These are phyloP conservation scores for Ormia ochracea DNA, from an alignment of 2,888 invertebrate genomes.

Conservation along the genomic window DNA sequence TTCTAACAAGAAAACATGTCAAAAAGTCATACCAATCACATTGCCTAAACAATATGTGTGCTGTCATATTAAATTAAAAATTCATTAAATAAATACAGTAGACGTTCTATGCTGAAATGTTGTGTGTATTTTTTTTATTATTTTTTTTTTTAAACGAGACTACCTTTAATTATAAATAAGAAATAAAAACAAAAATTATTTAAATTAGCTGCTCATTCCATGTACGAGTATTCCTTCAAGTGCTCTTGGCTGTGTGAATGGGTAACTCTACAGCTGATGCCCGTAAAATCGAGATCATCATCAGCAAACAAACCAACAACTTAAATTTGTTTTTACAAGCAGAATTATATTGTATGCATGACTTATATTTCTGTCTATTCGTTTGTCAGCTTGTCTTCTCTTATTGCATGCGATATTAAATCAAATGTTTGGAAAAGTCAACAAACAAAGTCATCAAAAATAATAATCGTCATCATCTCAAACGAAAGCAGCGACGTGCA, in stretches of 20 bases:
- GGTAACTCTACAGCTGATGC: constrained; percentile 50
- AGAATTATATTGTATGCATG: constrained; percentile 8
- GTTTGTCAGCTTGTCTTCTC: not conserved
- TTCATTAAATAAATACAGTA: constrained; percentile 56
- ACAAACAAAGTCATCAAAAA: constrained; percentile 67
- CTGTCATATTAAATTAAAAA: constrained; percentile 61
- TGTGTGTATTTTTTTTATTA: constrained; percentile 9
- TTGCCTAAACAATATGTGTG: constrained; percentile 27
- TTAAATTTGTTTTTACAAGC: constrained; percentile 13
- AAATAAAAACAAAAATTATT: constrained; percentile 50
- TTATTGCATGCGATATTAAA: constrained; percentile 52
- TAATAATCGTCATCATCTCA: constrained; percentile 64
- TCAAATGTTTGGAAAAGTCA: constrained; percentile 64
- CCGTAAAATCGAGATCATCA: constrained; percentile 59
- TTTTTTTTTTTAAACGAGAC: not conserved
- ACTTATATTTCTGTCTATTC: not conserved
- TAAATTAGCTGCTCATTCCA: constrained; percentile 54
- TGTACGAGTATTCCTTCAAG: constrained; percentile 19
- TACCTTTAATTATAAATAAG: constrained; percentile 37
- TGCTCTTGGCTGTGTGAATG: constrained; percentile 8
- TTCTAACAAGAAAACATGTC: constrained; percentile 20
- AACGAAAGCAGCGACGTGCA: not conserved
- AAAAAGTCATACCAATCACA: constrained; percentile 48
- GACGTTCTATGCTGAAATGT: not conserved
- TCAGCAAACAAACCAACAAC: constrained; percentile 15